phyloP scores from a whole-genome alignment of 2,113 vertebrate species.

The Parotia lawesii region DNA sequence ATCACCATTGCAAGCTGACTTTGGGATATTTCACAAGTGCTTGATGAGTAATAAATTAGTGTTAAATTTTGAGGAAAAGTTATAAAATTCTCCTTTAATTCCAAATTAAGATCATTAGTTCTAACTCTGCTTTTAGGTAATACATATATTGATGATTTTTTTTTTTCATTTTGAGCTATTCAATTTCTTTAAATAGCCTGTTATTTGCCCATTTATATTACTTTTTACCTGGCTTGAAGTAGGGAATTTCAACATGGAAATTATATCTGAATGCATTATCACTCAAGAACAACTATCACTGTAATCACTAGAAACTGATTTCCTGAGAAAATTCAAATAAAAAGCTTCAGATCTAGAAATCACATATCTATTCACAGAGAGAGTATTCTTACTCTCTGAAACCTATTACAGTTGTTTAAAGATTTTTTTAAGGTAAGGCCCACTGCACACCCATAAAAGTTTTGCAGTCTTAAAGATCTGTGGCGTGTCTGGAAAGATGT shows the following conservation, averaged over 20 bases:
- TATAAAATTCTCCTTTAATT: conserved; percentile 39
- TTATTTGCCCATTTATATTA: conserved; percentile 18
- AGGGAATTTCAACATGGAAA: background rate
- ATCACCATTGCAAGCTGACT: background rate
- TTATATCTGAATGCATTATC: background rate
- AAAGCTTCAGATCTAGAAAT: background rate
- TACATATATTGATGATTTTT: background rate
- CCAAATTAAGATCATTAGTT: conserved; percentile 10
- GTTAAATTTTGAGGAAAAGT: conserved; percentile 9
- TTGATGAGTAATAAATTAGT: conserved; percentile 15
- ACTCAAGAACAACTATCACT: background rate
- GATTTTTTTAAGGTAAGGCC: background rate
- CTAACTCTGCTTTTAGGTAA: background rate
- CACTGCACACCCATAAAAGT: background rate
- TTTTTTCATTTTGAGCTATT: background rate
- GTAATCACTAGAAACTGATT: background rate
- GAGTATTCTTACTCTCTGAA: background rate
- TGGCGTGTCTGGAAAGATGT: background rate
- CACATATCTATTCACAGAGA: background rate
- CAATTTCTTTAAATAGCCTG: background rate
- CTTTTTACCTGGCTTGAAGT: background rate
- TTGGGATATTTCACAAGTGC: background rate
- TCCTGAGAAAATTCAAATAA: background rate
- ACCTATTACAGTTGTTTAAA: background rate
- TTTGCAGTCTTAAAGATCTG: background rate